A percentile compares a stretch with the other conserved stretches of the same genome.
phyloP scores from a whole-genome alignment of 1,140 invertebrate species.

The Aphelinus atriplicis region DNA sequence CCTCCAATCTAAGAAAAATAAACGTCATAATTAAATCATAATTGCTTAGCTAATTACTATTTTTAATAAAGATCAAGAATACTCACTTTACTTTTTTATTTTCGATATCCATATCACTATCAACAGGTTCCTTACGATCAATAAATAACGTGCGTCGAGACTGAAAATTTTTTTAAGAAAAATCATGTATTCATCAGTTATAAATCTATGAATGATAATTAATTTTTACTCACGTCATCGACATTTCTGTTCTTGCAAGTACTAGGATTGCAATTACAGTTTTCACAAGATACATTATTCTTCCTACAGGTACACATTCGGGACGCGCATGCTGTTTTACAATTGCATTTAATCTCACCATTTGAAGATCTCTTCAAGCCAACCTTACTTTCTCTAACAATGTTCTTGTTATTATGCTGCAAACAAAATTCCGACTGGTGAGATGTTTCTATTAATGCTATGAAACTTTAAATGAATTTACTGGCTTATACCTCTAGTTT shows the following conservation, averaged over 20 bases:
- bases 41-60: too few relatives aligned
- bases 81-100: constrained; percentile 37
- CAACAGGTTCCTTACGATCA: constrained; percentile 23
- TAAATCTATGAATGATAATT: too few relatives aligned
- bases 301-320: constrained; percentile 71
- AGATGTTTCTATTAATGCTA: neutral
- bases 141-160: constrained; percentile 41
- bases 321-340: constrained; percentile 70
- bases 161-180: constrained; percentile 41
- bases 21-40: neutral
- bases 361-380: constrained; percentile 65
- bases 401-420: constrained; percentile 48
- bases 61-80: neutral
- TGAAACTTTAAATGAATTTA: constrained; percentile 9
- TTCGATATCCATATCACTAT: constrained; percentile 15
- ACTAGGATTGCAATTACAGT: constrained; percentile 68
- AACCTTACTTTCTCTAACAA: constrained; percentile 36
- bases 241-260: constrained; percentile 64
- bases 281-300: constrained; percentile 59
- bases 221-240: constrained; percentile 47
- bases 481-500: constrained; percentile 45
- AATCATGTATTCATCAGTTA: too few relatives aligned
- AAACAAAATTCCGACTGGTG: constrained; percentile 15
- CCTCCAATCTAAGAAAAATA: constrained; percentile 24
- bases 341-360: constrained; percentile 69